phyloP scores from a whole-genome alignment of 2,888 invertebrate species.

The Anthrax anthrax region DNA sequence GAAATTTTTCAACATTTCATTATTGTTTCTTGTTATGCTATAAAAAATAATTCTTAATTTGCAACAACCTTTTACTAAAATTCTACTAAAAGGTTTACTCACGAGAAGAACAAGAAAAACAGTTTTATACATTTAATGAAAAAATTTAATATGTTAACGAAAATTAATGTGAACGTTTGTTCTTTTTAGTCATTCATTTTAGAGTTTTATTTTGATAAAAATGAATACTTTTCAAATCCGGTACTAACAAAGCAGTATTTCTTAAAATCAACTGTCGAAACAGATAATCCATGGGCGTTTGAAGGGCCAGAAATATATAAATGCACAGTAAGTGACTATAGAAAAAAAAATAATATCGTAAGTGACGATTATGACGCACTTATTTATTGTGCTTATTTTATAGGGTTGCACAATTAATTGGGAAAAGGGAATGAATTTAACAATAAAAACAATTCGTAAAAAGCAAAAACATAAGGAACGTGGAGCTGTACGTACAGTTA shows the following conservation, averaged over 20 bases:
- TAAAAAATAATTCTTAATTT: conserved; percentile 5
- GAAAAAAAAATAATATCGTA: no score
- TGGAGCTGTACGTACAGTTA: conserved; percentile 84
- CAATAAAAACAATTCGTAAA: conserved; percentile 90
- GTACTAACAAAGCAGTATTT: conserved; percentile 86
- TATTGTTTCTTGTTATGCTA: background rate
- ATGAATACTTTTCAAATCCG: conserved; percentile 77
- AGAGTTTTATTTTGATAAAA: conserved; percentile 86
- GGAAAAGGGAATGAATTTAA: conserved; percentile 95
- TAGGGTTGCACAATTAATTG: conserved; percentile 86
- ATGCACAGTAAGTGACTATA: conserved; percentile 23
- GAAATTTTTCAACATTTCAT: background rate
- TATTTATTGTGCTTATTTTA: no score
- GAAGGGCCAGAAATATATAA: conserved; percentile 66
- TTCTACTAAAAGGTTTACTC: conserved; percentile 8
- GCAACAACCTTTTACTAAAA: conserved; percentile 10
- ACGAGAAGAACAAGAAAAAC: conserved; percentile 8
- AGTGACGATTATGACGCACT: background rate
- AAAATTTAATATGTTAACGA: background rate
- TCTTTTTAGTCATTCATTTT: conserved; percentile 39
- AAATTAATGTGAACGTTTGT: background rate
- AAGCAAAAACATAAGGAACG: conserved; percentile 97
- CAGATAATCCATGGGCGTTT: conserved; percentile 82
- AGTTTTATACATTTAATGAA: background rate
- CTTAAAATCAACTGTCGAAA: conserved; percentile 81